Evolutionary conservation across 1,140 invertebrate species (phyloP).

Genomic region (Paracyclopina nana): DNA sequence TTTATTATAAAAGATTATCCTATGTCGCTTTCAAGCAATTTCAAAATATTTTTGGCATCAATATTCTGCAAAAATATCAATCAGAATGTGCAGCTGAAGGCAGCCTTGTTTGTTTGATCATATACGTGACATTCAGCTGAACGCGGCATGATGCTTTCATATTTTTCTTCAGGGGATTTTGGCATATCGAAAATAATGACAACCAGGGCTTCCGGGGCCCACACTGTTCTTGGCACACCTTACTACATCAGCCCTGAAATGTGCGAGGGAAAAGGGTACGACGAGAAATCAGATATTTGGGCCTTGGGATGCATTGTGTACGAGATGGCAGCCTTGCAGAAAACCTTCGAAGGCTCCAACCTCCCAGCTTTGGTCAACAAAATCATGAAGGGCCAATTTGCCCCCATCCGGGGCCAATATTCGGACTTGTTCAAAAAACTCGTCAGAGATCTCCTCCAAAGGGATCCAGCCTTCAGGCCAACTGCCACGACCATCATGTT

Average conservation of each 20-base stretch:
- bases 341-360: slow-evolving; percentile 54
- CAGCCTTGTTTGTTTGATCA: background rate
- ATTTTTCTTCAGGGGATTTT: slow-evolving; percentile 55
- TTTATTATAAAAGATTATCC: no score
- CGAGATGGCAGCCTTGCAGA: slow-evolving; percentile 53
- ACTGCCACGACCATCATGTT: slow-evolving; percentile 33
- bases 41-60: no score
- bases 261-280: slow-evolving; percentile 35
- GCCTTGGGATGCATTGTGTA: slow-evolving; percentile 56
- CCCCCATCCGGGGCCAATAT: slow-evolving; percentile 35
- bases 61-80: no score
- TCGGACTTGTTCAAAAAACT: slow-evolving; percentile 40
- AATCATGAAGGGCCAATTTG: slow-evolving; percentile 41
- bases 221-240: slow-evolving; percentile 55
- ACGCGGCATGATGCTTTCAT: slow-evolving; percentile 13
- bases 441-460: slow-evolving; percentile 39
- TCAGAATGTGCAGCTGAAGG: no score
- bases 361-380: slow-evolving; percentile 52
- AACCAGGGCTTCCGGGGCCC: slow-evolving; percentile 40
- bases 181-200: slow-evolving; percentile 57
- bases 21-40: no score
- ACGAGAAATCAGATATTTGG: slow-evolving; percentile 60
- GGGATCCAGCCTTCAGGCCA: slow-evolving; percentile 39
- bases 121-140: background rate
- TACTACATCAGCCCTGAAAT: slow-evolving; percentile 65